Evolutionary conservation across 2,797 vertebrate genomes (phyloP), one percentile per base, ranked within the genome.

Genomic region (Myotis planiceps): DNA sequence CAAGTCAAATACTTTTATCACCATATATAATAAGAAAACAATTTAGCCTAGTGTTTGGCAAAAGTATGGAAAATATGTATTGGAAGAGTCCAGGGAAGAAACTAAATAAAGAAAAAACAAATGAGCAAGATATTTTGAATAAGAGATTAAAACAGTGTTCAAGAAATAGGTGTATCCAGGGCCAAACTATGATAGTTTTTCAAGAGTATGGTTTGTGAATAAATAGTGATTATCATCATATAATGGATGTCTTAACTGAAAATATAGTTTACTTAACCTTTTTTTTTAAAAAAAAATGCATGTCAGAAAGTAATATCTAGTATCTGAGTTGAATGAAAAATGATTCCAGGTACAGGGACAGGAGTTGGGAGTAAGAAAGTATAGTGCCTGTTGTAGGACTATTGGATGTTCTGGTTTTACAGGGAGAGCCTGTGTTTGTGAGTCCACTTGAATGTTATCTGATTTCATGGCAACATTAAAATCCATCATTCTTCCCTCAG

Each of bases 61-160:
- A 68, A 68, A 76, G 5, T 49, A 0, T 74, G 27, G 27, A 84
- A 9, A 74, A 49, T 68, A 15, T 68, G 6, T 49, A 9, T 51
- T 79, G 4, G 25, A 49, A n/a, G 39, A 81, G 0, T 0, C 1
- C 1, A 6, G 6, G 6, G 7, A 23, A 47, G 23, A 81, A 1
- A 55, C 32, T 58, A 1, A 83, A 37, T 69, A 84, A 74, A 85
- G 7, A 78, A 29, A 53, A 63, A 88, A 69, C 0, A 51, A 66
- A 7, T 47, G 14, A 94, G 37, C 6, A 34, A 18, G 16, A 2
- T 27, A 42, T 91, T 69, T 53, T 45, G 9, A 86, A 42, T 2
- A 53, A 80, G 6, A 75, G 29, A 9, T 6, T 60, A 80, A 91
- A 87, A 75, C 0, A 1, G 9, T 37, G 0, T 21, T 37, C 32